Base-by-base conservation (phyloP, 2,797 vertebrate species). In the Benthosema pterotum region DNA sequence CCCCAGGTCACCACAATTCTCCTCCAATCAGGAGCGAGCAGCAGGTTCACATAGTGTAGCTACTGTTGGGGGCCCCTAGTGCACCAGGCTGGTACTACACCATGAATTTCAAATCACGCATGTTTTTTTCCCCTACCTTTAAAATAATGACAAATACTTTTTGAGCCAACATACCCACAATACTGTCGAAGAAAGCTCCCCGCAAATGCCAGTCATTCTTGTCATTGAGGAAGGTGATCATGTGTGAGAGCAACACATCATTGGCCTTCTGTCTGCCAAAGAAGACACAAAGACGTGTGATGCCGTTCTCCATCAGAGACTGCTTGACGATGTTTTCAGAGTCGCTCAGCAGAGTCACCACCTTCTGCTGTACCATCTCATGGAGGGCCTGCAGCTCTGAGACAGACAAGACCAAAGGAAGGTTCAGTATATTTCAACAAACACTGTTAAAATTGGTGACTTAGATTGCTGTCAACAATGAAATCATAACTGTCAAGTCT, bases 361-460 rank as follows among this genome's bases (percentile, higher is more conserved):
- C 97, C 84, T 99, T 99, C 92, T 99, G 97, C 87, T 99, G 97
- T 56, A 99, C 96, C 97, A 98, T 98, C 91, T 99, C 97, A 16
- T 98, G 97, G 64, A 99, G 93, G 57, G 96, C 97, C 85, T 99
- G 97, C 69, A 99, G 84, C 88, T 99, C 97, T 99, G 80, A 14
- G 28, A 16, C 5, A 13, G 0, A 43, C 16, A 56, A n/a, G 15
- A 12, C 1, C 28, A 52, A 0, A 5, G 0, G 0, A 1, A 13
- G n/a, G 38, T n/a, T 2, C 0, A 1, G 2, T 2, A 0, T 1
- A 32, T 9, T 1, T 1, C 11, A 18, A 2, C 18, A 47, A 15
- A 15, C 15, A 18, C 7, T 19, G 42, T 2, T 7, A 8, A 4
- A 22, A 32, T 32, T 32, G 28, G 28, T 7, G 28, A 32, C 7